Evolutionary conservation across 2,797 vertebrate genomes (phyloP).

Genomic region (Microctenopoma steveboyesi): DNA sequence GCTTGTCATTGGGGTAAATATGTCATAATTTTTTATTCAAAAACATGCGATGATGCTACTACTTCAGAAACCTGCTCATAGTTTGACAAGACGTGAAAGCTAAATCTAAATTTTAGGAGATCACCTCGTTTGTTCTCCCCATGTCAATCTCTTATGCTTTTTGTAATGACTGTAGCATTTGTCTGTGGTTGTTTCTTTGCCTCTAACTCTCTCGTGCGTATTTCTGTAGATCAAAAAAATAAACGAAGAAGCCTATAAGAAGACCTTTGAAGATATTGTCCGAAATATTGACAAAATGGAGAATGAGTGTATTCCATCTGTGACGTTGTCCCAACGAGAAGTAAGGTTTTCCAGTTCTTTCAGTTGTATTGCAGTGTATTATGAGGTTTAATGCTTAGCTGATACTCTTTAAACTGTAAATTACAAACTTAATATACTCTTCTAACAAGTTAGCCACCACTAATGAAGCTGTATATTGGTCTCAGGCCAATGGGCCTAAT

Average conservation of each 20-base stretch:
- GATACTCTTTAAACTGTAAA: neutral
- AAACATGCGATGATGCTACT: too few relatives aligned
- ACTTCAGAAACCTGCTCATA: neutral
- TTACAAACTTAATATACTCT: neutral
- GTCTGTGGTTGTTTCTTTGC: neutral
- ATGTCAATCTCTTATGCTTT: neutral
- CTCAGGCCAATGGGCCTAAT: constrained; percentile 12
- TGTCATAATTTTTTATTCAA: too few relatives aligned
- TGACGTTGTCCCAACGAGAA: constrained; percentile 88
- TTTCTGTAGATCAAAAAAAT: constrained; percentile 89
- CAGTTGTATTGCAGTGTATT: neutral
- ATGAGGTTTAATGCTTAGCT: neutral
- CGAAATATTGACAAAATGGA: constrained; percentile 95
- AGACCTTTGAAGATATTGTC: constrained; percentile 93
- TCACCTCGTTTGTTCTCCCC: neutral
- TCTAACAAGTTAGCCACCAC: constrained; percentile 9
- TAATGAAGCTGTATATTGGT: constrained; percentile 30
- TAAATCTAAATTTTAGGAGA: neutral
- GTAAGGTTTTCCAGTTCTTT: constrained; percentile 74
- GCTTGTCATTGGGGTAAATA: constrained; percentile 89
- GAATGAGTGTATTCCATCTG: constrained; percentile 96
- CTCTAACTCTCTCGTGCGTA: neutral
- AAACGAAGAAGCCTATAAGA: constrained; percentile 88
- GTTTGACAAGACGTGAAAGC: neutral
- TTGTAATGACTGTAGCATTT: neutral